Evolutionary conservation across 2,113 vertebrate genomes (phyloP).

Genomic region (Oceanodroma tethys): DNA sequence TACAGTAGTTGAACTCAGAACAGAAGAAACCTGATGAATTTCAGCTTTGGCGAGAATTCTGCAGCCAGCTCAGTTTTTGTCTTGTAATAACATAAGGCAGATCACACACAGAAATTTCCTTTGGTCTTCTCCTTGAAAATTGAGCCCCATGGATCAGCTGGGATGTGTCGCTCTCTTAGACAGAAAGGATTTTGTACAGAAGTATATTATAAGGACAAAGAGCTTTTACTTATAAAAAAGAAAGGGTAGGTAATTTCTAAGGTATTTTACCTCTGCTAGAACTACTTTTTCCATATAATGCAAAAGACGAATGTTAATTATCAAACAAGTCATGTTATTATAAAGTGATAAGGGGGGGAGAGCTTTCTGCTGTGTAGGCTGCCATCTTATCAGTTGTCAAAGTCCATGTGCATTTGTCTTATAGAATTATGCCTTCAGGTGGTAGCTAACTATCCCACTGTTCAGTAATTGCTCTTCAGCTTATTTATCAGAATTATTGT

Average conservation of each 20-base stretch:
- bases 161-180: neutral
- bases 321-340: neutral
- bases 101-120: neutral
- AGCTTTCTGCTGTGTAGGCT: neutral
- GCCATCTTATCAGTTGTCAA: neutral
- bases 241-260: neutral
- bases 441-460: neutral
- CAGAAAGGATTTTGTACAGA: neutral
- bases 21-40: neutral
- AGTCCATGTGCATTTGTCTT: neutral
- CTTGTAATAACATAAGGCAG: neutral
- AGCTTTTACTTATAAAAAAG: neutral
- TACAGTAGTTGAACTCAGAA: neutral
- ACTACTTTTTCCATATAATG: neutral
- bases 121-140: neutral
- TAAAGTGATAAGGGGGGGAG: neutral
- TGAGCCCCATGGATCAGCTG: neutral
- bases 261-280: neutral
- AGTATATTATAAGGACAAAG: neutral
- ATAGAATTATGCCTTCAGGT: neutral
- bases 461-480: neutral
- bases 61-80: neutral
- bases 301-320: neutral
- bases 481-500: neutral
- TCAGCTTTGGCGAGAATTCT: neutral